Evolutionary conservation across 2,113 vertebrate genomes (phyloP).

Genomic region (Cyanoramphus novaezelandiae): DNA sequence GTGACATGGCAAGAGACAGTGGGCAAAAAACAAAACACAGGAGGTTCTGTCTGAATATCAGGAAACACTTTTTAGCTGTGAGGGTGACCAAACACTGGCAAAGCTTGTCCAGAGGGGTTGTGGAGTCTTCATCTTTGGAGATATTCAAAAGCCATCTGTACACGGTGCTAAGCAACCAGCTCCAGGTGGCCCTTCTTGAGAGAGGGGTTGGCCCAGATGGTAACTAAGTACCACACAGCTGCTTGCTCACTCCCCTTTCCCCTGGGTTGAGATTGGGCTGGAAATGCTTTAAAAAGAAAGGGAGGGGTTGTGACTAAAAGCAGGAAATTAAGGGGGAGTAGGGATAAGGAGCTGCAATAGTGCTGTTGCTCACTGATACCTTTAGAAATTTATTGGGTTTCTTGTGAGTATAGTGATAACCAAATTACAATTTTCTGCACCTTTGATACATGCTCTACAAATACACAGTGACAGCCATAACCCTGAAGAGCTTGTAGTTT

Average conservation of each 20-base stretch:
- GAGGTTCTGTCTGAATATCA: background rate
- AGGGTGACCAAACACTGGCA: background rate
- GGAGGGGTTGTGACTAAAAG: background rate
- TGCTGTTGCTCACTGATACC: background rate
- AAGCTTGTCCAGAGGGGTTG: background rate
- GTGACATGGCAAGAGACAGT: background rate
- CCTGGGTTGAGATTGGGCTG: background rate
- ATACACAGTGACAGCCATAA: background rate
- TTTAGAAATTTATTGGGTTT: background rate
- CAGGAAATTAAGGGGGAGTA: background rate
- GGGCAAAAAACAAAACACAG: background rate
- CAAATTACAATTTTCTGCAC: background rate
- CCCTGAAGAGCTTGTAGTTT: background rate
- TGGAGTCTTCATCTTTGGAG: background rate
- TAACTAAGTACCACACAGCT: background rate
- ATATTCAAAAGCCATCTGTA: background rate
- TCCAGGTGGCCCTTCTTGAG: background rate
- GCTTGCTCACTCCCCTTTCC: background rate
- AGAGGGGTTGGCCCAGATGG: background rate
- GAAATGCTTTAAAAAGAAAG: background rate
- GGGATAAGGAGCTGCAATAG: background rate
- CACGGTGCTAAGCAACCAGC: background rate
- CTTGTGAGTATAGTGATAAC: background rate
- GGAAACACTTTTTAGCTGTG: background rate
- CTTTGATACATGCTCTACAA: background rate